Percentiles rank a stretch among this genome's conserved stretches.
phyloP scores from a whole-genome alignment of 2,113 vertebrate species.

The Mustelus asterias region DNA sequence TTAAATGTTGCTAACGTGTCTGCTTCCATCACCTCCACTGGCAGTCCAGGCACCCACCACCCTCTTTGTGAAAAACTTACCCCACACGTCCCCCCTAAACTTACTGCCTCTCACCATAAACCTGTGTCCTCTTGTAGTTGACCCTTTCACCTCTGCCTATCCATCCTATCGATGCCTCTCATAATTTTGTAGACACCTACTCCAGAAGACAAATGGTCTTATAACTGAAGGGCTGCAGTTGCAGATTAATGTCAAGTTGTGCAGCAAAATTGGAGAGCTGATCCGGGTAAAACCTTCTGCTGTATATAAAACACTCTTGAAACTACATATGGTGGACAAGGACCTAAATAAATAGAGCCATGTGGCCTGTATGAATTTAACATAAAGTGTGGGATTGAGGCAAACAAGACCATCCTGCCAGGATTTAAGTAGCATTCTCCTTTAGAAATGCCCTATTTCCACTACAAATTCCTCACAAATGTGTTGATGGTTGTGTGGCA shows the following conservation, averaged over 20 bases:
- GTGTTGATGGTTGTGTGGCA: not conserved
- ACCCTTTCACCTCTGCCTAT: too few species aligned
- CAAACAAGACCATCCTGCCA: not conserved
- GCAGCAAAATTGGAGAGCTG: too few species aligned
- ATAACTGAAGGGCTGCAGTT: not conserved
- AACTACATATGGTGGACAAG: not conserved
- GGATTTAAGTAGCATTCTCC: not conserved
- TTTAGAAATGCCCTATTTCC: not conserved
- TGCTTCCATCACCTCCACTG: too few species aligned
- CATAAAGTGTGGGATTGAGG: not conserved
- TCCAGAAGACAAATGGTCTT: not conserved
- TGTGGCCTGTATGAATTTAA: not conserved
- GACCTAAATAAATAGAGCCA: not conserved
- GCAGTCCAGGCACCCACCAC: too few species aligned
- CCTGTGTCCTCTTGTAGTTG: too few species aligned
- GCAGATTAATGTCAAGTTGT: not conserved
- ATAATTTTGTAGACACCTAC: not conserved
- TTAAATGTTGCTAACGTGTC: too few species aligned
- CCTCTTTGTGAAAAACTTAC: too few species aligned
- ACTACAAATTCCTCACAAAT: not conserved
- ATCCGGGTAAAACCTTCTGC: not conserved
- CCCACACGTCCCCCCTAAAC: too few species aligned
- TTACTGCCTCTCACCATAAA: too few species aligned
- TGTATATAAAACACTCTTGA: not conserved
- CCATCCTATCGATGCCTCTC: not conserved